Base-by-base conservation (phyloP, 2,797 vertebrate genomes). In the Naso thynnoides region DNA sequence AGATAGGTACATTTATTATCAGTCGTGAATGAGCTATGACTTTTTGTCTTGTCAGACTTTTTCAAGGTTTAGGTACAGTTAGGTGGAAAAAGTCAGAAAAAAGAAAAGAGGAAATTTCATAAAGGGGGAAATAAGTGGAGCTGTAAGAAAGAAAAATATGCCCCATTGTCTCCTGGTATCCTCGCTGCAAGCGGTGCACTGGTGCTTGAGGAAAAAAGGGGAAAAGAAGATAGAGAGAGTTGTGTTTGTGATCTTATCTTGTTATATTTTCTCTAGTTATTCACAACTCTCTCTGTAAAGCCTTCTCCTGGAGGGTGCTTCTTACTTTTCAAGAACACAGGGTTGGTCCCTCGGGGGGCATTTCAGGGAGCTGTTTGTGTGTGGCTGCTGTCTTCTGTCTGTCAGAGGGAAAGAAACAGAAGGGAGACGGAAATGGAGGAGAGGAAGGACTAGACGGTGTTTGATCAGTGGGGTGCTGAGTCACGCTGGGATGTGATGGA, bases 381-480 rank as follows among this genome's bases (percentile, higher is more conserved):
- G 82, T 62, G 60, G 66, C 75, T 81, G 68, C 71, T 62, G 76
- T 62, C 45, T n/a, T 55, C 82, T 78, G 82, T 85, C 80, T 88
- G 56, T 70, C 81, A 78, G 67, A 71, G 41, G 76, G 79, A 70
- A 53, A 50, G 58, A 3, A 26, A 58, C 24, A 57, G 50, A 29
- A 27, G n/a, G 41, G 71, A 81, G 69, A 69, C 57, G 49, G 71
- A 79, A 65, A 82, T 48, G 56, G 73, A 77, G 74, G 71, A 79
- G 67, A 84, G 73, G 49, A 70, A 57, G 71, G 61, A 77, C 62
- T 13, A 62, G 82, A 78, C 21, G 2, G 47, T 77, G 83, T 90
- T 91, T 92, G 86, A 91, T 92, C 88, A 88, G 78, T 47, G 56
- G 81, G 78, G 55, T 83, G 86, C 84, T 92, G 89, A 93, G 85